A percentile compares a stretch with the other conserved stretches of the same genome.
These are phyloP conservation scores for Pyrgus malvae DNA, from an alignment of 2,888 invertebrate genomes.

Conservation along the genomic window DNA sequence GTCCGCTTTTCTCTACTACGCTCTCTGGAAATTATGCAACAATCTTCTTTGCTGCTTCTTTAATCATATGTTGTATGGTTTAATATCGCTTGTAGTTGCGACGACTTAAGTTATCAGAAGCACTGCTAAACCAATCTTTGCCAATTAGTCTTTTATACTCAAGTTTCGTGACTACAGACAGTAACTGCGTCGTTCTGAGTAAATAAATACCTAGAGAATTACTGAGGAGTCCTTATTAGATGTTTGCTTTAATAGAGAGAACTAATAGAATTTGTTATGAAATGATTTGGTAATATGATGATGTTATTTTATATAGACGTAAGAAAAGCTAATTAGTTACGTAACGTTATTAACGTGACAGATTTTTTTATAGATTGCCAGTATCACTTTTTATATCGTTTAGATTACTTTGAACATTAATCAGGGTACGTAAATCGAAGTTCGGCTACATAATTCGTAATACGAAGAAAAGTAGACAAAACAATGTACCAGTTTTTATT, in stretches of 20 bases:
- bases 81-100: constrained; percentile 3
- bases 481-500: too few relatives aligned
- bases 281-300: background rate
- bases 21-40: background rate
- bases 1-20: background rate
- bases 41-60: background rate
- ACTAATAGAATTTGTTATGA: constrained; percentile 7
- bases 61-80: background rate
- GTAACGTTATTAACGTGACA: background rate
- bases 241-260: constrained; percentile 10
- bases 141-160: constrained; percentile 12
- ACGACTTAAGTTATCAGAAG: background rate
- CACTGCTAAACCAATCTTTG: constrained; percentile 7
- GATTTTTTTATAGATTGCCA: background rate
- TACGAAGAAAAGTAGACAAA: too few relatives aligned
- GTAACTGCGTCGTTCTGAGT: constrained; percentile 7
- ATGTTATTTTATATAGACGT: background rate
- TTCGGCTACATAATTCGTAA: too few relatives aligned
- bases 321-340: background rate
- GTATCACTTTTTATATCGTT: too few relatives aligned
- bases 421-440: too few relatives aligned
- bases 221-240: constrained; percentile 7
- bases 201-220: constrained; percentile 21
- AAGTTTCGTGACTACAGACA: constrained; percentile 25
- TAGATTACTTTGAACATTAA: too few relatives aligned